Base-by-base conservation (phyloP, 2,888 invertebrate genomes). In the Dynastes tityus region DNA sequence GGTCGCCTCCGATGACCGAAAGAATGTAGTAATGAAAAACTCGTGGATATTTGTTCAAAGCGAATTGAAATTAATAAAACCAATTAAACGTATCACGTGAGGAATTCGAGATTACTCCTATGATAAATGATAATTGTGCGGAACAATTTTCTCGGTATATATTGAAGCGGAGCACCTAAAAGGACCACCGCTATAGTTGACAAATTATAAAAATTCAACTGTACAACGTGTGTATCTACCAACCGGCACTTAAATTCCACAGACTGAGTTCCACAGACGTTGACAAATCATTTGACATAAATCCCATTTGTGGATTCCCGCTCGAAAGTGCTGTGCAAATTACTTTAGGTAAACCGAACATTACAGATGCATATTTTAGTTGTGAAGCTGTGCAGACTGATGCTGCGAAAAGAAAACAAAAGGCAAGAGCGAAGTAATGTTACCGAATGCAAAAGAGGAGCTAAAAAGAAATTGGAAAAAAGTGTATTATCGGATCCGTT, bases 121-220 rank as follows among this genome's bases (percentile, higher is more conserved):
- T 82, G 81, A 82, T 82, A 77, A 79, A 82, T 80, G 82, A 75
- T 82, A 81, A 82, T 82, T 81, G 81, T 80, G 71, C 75, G 65
- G 79, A 80, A 81, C 80, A 82, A 82, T 82, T 82, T 81, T 80
- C 76, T 76, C 79, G 55, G 78, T 58, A 64, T 80, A 77, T 78
- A 76, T 58, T 75, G 78, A 68, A 79, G 81, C 78, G 77, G 77
- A 58, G 58, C 16, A 71, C 40, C 78, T 78, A 80, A 87, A 87
- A 86, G 86, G 85, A 87, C 88, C 88, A 87, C 88, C 88, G 86
- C 84, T 85, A 84, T 84, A 83, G 87, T 86, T 87, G 87, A 88
- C 85, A 85, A 86, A 88, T 87, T 84, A 83, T 83, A 87, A 87
- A 87, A 87, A 87, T 87, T 87, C 87, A 85, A 83, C 84, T 86